These are phyloP conservation scores for Tragelaphus scriptus DNA, from an alignment of 2,113 vertebrate species.

Conservation along the genomic window DNA sequence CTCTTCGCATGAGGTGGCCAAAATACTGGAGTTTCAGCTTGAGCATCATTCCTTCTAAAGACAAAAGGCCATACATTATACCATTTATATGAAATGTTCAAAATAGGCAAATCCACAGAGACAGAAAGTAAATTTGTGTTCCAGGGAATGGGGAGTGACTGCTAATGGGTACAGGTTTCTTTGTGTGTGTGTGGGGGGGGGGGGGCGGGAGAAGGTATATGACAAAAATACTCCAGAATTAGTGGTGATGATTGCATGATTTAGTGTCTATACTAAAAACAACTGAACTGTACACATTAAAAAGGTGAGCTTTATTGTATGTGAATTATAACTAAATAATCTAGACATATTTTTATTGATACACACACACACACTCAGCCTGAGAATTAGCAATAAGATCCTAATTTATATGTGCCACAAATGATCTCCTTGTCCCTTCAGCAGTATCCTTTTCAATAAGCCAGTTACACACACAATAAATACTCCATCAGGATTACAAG, in stretches of 20 bases:
- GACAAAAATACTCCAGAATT: not conserved
- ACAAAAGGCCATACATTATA: not conserved
- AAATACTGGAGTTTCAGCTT: too few species aligned
- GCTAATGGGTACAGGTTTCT: not conserved
- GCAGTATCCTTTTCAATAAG: not conserved
- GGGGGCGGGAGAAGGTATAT: too few species aligned
- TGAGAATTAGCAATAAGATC: not conserved
- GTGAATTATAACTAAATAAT: not conserved
- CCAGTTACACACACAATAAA: not conserved
- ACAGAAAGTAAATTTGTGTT: not conserved
- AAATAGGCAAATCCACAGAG: not conserved
- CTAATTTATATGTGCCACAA: not conserved
- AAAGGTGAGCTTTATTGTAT: not conserved
- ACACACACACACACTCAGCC: not conserved
- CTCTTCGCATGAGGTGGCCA: too few species aligned
- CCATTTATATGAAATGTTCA: not conserved
- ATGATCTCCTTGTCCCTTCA: not conserved
- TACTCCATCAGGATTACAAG: not conserved
- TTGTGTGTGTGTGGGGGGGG: fast-evolving
- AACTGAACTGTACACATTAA: not conserved
- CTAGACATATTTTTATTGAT: not conserved
- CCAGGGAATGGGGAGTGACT: not conserved
- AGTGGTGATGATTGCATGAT: not conserved
- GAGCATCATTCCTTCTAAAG: too few species aligned
- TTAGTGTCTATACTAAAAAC: not conserved